A percentile compares a stretch with the other conserved stretches of the same genome.
Evolutionary conservation across 2,888 invertebrate genomes (phyloP).

Genomic region (Caenorhabditis parvicauda): DNA sequence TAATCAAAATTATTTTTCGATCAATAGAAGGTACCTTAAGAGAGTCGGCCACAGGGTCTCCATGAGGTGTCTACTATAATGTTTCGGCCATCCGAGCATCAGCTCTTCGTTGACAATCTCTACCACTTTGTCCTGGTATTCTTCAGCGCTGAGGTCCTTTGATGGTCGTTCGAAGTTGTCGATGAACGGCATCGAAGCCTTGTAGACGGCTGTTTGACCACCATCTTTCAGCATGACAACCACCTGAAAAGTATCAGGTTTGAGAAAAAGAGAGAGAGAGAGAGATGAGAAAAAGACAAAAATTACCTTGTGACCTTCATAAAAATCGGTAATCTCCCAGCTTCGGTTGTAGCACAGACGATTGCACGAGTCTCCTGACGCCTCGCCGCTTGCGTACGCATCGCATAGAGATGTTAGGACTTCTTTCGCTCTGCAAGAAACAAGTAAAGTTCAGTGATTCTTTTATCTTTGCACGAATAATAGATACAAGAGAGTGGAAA

Average conservation of each 20-base stretch:
- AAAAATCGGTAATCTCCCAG: constrained; percentile 54
- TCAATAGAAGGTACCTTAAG: constrained; percentile 13
- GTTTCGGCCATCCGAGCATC: constrained; percentile 53
- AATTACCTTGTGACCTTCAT: constrained; percentile 52
- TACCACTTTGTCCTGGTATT: constrained; percentile 52
- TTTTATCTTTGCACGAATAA: too few relatives aligned
- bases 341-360: constrained; percentile 50
- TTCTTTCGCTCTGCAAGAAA: constrained; percentile 46
- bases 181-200: constrained; percentile 42
- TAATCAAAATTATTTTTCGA: not conserved
- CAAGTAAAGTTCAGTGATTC: too few relatives aligned
- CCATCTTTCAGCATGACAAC: constrained; percentile 48
- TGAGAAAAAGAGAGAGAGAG: not conserved
- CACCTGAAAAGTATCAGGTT: constrained; percentile 21
- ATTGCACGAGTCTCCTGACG: constrained; percentile 57
- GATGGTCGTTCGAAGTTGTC: constrained; percentile 44
- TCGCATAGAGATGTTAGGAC: constrained; percentile 48
- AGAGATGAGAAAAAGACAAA: constrained; percentile 9
- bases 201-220: constrained; percentile 57
- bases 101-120: constrained; percentile 56
- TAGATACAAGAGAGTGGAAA: too few relatives aligned
- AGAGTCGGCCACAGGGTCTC: constrained; percentile 54
- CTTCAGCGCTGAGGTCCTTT: constrained; percentile 29
- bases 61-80: constrained; percentile 53
- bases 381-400: constrained; percentile 35